Evolutionary conservation across 2,888 invertebrate genomes (phyloP), one percentile per base, ranked within the genome.

Genomic region (Lithophane semibrunnea): DNA sequence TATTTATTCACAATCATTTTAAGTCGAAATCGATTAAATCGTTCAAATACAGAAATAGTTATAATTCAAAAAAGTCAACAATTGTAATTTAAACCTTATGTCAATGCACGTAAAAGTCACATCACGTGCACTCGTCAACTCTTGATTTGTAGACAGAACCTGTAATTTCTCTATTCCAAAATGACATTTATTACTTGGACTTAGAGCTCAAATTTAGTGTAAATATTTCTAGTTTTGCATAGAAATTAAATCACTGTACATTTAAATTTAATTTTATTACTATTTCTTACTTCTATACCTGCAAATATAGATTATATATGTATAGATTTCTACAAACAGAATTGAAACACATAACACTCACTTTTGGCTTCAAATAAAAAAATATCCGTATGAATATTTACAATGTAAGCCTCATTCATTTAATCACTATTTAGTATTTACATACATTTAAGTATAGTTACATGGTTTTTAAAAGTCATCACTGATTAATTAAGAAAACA

Each of bases 1-100:
- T 63, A 76, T 68, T 67, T 73, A 75, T 73, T 67, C 58, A 70
- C 70, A 83, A 47, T 64, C 69, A 61, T 64, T 44, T 64, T 56
- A 75, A 71, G 70, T 79, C 71, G 63, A 60, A 18, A 47, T 82
- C 82, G 74, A 82, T 82, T 79, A 13, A 37, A 79, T 82, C 74
- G 82, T 74, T 63, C n/a, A 3, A 73, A 52, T 44, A 47, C 49
- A 65, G 10, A 16, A 54, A 71, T n/a, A 52, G 12, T 47, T 16
- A 9, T 42, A 29, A 52, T 78, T 64, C 49, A 65, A 18, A 9
- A 52, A 56, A 42, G 9, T 16, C 29, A 24, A 12, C 10, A 13
- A 47, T 69, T 56, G 7, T 1, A 56, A 56, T 64, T 64, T 70
- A 37, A 18, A 64, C 37, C 77, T n/a, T 69, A 76, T 12, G 9